phyloP scores from a whole-genome alignment of 2,113 vertebrate species.

The Struthidea cinerea region DNA sequence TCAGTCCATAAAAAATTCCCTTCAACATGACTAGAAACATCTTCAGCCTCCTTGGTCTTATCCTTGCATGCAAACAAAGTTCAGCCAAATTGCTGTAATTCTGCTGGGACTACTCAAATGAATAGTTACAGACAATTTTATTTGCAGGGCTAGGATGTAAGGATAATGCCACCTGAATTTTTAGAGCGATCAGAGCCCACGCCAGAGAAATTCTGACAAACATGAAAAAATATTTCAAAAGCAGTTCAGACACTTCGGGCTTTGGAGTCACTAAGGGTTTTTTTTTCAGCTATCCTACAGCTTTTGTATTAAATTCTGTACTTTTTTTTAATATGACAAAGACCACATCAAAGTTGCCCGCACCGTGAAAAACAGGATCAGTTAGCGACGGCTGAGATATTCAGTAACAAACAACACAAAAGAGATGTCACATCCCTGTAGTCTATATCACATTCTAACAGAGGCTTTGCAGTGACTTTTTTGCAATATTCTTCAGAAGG shows the following conservation, averaged over 20 bases:
- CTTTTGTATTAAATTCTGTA: constrained; percentile 6
- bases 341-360: constrained; percentile 13
- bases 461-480: neutral
- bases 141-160: neutral
- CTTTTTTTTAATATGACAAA: neutral
- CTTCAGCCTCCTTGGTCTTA: neutral
- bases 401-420: constrained; percentile 23
- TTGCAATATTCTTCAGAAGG: neutral
- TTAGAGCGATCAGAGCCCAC: neutral
- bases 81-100: neutral
- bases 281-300: neutral
- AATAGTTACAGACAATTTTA: neutral
- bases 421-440: neutral
- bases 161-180: neutral
- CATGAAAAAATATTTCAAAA: neutral
- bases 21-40: neutral
- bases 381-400: neutral
- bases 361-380: neutral
- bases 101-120: neutral
- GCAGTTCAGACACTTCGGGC: neutral
- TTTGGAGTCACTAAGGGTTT: neutral
- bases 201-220: neutral
- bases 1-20: neutral
- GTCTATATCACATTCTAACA: neutral
- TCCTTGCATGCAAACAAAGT: neutral